phyloP scores from a whole-genome alignment of 2,113 vertebrate species.

The Crotalus viridis region DNA sequence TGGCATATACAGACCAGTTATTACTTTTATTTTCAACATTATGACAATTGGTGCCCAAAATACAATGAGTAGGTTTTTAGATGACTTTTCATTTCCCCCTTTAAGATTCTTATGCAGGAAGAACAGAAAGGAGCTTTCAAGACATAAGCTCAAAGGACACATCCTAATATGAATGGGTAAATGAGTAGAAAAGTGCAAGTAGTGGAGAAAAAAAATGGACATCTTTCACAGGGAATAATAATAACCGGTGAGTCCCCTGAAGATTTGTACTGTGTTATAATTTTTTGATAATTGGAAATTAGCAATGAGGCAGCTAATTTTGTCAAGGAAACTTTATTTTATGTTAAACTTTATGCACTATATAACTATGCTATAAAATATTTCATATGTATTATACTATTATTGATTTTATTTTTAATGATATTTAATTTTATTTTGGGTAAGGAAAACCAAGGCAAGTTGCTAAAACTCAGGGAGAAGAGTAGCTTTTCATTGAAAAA shows the following conservation, averaged over 20 bases:
- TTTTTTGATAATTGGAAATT: not conserved
- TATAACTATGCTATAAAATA: not conserved
- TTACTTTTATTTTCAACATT: not conserved
- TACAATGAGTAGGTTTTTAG: not conserved
- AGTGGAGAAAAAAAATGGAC: not conserved
- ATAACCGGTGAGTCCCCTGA: not conserved
- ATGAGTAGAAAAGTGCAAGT: not conserved
- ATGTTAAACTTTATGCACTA: not conserved
- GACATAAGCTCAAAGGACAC: not conserved
- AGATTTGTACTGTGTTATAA: not conserved
- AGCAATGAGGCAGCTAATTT: not conserved
- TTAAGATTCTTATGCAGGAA: not conserved
- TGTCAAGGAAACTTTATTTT: not conserved
- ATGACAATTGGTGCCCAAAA: not conserved
- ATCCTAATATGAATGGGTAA: not conserved
- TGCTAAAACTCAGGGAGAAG: not conserved
- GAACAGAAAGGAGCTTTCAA: not conserved
- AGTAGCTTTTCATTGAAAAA: not conserved
- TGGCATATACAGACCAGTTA: not conserved
- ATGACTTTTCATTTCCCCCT: not conserved
- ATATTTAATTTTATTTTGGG: not conserved
- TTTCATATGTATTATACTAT: not conserved
- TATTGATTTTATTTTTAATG: not conserved
- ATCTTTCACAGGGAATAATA: not conserved
- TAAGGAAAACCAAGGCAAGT: not conserved